A percentile compares a stretch with the other conserved stretches of the same genome.
Conservation (phyloP, 2,797 vertebrate species). For the Sebastes baramenuke region DNA sequence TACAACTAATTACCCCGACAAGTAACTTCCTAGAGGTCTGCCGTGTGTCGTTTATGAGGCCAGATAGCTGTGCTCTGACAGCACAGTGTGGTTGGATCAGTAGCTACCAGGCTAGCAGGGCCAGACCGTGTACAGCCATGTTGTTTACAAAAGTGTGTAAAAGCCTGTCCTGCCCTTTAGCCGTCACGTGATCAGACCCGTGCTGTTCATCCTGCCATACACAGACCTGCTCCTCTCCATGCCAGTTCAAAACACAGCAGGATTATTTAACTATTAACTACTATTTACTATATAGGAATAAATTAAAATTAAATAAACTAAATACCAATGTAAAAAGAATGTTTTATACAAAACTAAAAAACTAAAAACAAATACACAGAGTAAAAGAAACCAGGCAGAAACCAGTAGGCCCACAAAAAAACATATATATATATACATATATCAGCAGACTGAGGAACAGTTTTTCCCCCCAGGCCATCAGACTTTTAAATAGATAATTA, state of each 20-base stretch:
- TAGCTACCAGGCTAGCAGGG: conserved; percentile 25
- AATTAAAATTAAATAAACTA: not conserved
- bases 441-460: too few relatives aligned
- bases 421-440: too few relatives aligned
- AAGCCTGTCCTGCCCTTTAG: conserved; percentile 45
- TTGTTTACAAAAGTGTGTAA: conserved; percentile 83
- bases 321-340: not conserved
- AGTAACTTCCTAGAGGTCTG: not conserved
- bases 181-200: conserved; percentile 53
- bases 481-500: too few relatives aligned
- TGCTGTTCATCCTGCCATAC: too few relatives aligned
- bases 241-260: not conserved
- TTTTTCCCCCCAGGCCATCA: too few relatives aligned
- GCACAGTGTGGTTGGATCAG: conserved; percentile 28
- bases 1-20: not conserved
- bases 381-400: not conserved
- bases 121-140: conserved; percentile 77
- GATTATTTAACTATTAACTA: not conserved
- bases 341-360: not conserved
- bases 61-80: not conserved
- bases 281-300: not conserved
- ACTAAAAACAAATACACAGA: not conserved
- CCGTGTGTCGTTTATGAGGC: not conserved
- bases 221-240: too few relatives aligned
- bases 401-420: not conserved